Evolutionary conservation across 2,797 vertebrate genomes (phyloP).

Genomic region (Botia almorhae): DNA sequence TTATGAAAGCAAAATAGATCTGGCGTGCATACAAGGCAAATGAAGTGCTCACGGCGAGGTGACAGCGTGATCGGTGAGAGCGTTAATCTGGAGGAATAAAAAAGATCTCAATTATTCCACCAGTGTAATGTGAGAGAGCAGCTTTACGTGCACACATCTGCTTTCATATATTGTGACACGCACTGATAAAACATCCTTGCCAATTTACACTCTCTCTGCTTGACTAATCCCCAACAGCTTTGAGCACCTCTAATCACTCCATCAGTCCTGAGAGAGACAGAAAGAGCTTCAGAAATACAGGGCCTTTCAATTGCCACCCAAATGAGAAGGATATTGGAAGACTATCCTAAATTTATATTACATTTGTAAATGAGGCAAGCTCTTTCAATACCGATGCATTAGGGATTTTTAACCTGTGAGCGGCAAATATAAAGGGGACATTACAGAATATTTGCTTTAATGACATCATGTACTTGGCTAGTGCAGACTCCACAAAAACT

Average conservation of each 20-base stretch:
- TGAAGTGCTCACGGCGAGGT: constrained; percentile 89
- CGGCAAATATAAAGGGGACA: constrained; percentile 69
- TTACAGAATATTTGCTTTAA: constrained; percentile 14
- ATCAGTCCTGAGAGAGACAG: constrained; percentile 75
- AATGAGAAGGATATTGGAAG: constrained; percentile 85
- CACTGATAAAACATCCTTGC: constrained; percentile 94
- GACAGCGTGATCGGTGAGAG: constrained; percentile 89
- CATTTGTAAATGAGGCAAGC: constrained; percentile 90
- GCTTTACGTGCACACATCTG: constrained; percentile 85
- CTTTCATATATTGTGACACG: constrained; percentile 85
- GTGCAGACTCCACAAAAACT: too few relatives aligned
- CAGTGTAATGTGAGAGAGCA: constrained; percentile 88
- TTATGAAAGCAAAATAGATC: constrained; percentile 95
- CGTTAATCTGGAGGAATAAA: constrained; percentile 87
- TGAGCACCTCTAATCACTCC: constrained; percentile 91
- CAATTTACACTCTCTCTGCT: constrained; percentile 92
- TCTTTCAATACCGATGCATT: constrained; percentile 79
- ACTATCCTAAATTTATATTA: constrained; percentile 88
- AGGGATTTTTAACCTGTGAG: constrained; percentile 76
- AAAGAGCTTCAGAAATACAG: constrained; percentile 62
- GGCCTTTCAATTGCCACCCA: constrained; percentile 81
- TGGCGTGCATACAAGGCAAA: constrained; percentile 91
- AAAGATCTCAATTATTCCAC: constrained; percentile 89
- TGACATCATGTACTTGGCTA: too few relatives aligned
- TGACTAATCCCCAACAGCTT: constrained; percentile 86